Evolutionary conservation across 2,888 invertebrate genomes (phyloP).

Genomic region (Polyommatus iphigenia): DNA sequence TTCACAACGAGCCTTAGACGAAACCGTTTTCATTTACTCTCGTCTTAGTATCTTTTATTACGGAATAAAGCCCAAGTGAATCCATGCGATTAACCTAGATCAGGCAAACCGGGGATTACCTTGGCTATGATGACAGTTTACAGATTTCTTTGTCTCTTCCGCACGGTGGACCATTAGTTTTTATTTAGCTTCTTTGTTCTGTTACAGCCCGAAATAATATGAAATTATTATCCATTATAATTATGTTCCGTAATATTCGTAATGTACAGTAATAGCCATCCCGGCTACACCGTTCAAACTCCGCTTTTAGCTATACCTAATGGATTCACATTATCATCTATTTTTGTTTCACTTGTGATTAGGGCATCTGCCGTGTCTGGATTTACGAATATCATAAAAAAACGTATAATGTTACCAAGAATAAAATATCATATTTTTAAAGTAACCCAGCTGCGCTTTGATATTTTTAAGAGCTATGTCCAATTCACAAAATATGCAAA

Average conservation of each 20-base stretch:
- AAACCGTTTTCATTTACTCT: conserved; percentile 28
- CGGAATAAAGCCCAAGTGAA: conserved; percentile 34
- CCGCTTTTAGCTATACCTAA: conserved; percentile 45
- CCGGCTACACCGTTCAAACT: conserved; percentile 31
- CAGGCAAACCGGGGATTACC: conserved; percentile 44
- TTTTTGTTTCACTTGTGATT: conserved; percentile 42
- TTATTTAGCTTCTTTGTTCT: conserved; percentile 46
- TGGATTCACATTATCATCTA: conserved; percentile 49
- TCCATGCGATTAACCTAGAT: conserved; percentile 46
- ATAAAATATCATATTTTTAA: too few relatives aligned
- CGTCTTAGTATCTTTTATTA: conserved; percentile 31
- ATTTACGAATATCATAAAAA: neutral
- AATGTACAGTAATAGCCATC: conserved; percentile 22
- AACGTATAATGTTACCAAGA: too few relatives aligned
- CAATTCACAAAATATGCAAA: too few relatives aligned
- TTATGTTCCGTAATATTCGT: conserved; percentile 41
- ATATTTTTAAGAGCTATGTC: too few relatives aligned
- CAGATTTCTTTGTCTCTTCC: conserved; percentile 47
- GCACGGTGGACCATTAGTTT: conserved; percentile 47
- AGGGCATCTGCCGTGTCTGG: neutral
- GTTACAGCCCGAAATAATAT: conserved; percentile 43
- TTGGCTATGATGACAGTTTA: conserved; percentile 46
- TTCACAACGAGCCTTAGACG: conserved; percentile 16
- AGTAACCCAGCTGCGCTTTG: too few relatives aligned
- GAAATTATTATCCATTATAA: conserved; percentile 47